Percentiles rank a stretch among this genome's conserved stretches.
Conservation (phyloP, 2,888 invertebrate genomes). For the Tuberolachnus salignus region DNA sequence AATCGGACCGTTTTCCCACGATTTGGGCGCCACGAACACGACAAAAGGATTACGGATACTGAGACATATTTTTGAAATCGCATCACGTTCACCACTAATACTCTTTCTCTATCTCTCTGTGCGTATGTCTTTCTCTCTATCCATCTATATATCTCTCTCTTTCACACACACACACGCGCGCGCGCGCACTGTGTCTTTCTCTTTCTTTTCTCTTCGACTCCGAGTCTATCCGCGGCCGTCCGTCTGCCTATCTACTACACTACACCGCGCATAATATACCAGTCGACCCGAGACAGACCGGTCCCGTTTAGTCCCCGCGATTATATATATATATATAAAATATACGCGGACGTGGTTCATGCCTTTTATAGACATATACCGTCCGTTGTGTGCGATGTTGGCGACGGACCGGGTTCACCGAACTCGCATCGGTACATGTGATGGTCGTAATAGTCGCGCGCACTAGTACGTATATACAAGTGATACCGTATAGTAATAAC, state of each 20-base stretch:
- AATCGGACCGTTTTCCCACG: constrained; percentile 37
- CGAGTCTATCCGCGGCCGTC: neutral
- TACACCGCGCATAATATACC: neutral
- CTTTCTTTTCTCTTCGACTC: constrained; percentile 1
- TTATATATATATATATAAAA: neutral
- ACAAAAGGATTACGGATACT: constrained; percentile 33
- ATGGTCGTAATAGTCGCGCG: neutral
- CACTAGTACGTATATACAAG: neutral
- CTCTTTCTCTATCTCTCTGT: neutral
- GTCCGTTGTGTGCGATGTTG: constrained; percentile 17
- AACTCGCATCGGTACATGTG: constrained; percentile 1
- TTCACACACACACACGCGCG: no score
- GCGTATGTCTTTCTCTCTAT: neutral
- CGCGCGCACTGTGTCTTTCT: neutral
- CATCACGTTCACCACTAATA: constrained; percentile 39
- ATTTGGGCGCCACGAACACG: constrained; percentile 16
- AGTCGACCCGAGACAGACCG: constrained; percentile 20
- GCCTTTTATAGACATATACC: constrained; percentile 39
- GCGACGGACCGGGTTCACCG: constrained; percentile 29
- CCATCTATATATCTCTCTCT: neutral
- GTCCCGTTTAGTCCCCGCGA: constrained; percentile 46
- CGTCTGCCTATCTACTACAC: neutral
- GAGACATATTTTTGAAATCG: constrained; percentile 47
- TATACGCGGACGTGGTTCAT: constrained; percentile 9
- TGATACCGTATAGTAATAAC: no score